Percentiles rank a stretch among this genome's conserved stretches.
phyloP scores from a whole-genome alignment of 2,797 vertebrate genomes.

The Oreochromis mossambicus region DNA sequence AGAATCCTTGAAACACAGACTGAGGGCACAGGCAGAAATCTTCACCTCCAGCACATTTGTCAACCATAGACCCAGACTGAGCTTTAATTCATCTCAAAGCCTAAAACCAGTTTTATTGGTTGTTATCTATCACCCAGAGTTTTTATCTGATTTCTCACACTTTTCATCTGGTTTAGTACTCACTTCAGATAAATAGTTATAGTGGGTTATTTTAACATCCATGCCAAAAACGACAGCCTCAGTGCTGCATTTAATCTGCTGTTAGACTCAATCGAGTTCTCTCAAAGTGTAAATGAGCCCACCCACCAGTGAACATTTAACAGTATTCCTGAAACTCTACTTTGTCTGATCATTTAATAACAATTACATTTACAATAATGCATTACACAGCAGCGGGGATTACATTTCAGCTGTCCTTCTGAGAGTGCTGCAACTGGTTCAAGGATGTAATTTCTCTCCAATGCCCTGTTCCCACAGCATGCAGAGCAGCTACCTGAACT shows the following conservation, averaged over 20 bases:
- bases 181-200: neutral
- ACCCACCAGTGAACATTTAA: neutral
- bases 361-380: neutral
- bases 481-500: neutral
- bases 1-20: neutral
- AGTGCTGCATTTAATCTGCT: neutral
- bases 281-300: neutral
- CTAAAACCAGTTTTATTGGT: neutral
- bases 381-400: neutral
- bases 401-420: neutral
- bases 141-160: neutral
- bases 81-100: neutral
- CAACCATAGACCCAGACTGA: neutral
- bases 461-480: neutral
- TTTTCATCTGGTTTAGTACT: neutral
- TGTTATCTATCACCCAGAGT: accelerated
- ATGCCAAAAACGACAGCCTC: accelerated
- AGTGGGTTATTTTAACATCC: neutral
- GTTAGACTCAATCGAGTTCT: neutral
- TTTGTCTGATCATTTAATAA: neutral
- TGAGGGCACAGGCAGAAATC: neutral
- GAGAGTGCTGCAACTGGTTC: neutral
- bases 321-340: neutral
- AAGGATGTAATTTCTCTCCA: neutral
- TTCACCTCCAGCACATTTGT: neutral